phyloP scores from a whole-genome alignment of 2,888 invertebrate genomes.

The Tyria jacobaeae region DNA sequence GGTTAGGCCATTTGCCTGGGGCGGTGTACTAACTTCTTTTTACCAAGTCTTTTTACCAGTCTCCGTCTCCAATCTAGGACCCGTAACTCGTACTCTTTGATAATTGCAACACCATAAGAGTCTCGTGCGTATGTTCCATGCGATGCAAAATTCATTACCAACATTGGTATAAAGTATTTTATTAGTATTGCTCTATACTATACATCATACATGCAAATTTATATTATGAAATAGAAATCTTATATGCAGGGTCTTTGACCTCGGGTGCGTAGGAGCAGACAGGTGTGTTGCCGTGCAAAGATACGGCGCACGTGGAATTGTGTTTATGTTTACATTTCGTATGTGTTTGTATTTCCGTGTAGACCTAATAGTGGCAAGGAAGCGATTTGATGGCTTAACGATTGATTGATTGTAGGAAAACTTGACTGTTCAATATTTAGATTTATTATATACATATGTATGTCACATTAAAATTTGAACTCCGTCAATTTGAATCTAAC shows the following conservation, averaged over 20 bases:
- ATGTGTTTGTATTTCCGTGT: conserved; percentile 2
- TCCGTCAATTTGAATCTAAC: no score
- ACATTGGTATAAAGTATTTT: no score
- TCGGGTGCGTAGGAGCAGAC: conserved; percentile 40
- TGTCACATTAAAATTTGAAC: no score
- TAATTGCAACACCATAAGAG: no score
- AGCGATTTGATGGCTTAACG: neutral
- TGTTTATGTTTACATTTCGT: conserved; percentile 8
- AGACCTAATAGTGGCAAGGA: conserved; percentile 1
- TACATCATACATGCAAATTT: neutral
- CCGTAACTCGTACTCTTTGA: no score
- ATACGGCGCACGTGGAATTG: conserved; percentile 25
- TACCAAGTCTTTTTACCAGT: no score
- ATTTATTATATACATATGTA: no score
- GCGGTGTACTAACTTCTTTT: no score
- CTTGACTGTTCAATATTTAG: neutral
- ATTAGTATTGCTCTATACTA: neutral
- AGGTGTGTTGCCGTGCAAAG: conserved; percentile 40
- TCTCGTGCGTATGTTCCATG: no score
- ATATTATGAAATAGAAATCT: neutral
- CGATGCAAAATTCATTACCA: no score
- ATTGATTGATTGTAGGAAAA: neutral
- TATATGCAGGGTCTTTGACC: conserved; percentile 7
- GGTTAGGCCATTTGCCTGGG: no score
- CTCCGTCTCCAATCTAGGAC: no score